Conservation (phyloP, 2,888 invertebrate genomes). For the Eupsilia transversa region DNA sequence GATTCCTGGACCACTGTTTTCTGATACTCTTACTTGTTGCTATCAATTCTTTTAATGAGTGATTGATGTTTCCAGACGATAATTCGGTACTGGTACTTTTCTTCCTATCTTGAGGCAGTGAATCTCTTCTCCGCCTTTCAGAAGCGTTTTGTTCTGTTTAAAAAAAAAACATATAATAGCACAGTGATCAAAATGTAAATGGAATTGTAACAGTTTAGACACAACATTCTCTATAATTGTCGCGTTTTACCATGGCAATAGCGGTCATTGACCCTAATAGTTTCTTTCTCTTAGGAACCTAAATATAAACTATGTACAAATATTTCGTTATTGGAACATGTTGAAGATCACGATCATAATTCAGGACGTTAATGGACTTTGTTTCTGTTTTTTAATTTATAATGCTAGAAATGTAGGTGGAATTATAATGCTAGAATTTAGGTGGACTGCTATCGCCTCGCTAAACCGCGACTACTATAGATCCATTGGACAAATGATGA, state of each 20-base stretch:
- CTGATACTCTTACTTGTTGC: neutral
- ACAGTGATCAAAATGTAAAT: slow-evolving; percentile 1
- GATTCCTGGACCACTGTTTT: slow-evolving; percentile 16
- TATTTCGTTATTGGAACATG: too few relatives aligned
- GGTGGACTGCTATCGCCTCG: too few relatives aligned
- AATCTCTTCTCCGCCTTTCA: neutral
- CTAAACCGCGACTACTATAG: too few relatives aligned
- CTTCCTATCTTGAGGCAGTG: neutral
- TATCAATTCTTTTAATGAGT: slow-evolving; percentile 31
- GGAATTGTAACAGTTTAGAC: neutral
- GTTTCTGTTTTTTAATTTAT: too few relatives aligned
- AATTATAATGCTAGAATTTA: too few relatives aligned
- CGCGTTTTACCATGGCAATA: too few relatives aligned
- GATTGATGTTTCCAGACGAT: slow-evolving; percentile 1
- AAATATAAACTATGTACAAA: too few relatives aligned
- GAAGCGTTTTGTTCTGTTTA: slow-evolving; percentile 18
- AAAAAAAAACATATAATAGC: slow-evolving; percentile 28
- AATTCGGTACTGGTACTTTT: neutral
- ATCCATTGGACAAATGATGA: neutral
- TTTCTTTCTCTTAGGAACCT: too few relatives aligned
- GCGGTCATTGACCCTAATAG: too few relatives aligned
- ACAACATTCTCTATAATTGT: neutral
- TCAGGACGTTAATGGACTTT: too few relatives aligned
- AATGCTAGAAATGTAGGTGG: too few relatives aligned
- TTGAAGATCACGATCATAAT: too few relatives aligned